Percentiles rank a stretch among this genome's conserved stretches.
Evolutionary conservation across 1,140 invertebrate species (phyloP).

Genomic region (Marisa cornuarietis): DNA sequence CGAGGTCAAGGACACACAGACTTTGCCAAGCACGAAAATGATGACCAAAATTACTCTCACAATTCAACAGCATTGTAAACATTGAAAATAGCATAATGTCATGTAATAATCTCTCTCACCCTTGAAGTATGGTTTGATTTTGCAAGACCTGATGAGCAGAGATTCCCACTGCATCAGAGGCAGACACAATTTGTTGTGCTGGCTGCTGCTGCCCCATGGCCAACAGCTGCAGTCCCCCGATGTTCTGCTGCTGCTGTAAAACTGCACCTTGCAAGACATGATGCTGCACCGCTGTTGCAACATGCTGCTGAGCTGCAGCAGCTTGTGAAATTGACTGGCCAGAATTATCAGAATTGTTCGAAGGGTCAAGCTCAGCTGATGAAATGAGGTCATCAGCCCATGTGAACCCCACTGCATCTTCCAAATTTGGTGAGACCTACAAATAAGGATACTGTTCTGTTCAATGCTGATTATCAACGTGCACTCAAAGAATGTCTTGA

Average conservation of each 20-base stretch:
- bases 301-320: not conserved
- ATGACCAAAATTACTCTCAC: too few species aligned
- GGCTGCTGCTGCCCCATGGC: conserved; percentile 8
- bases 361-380: conserved; percentile 29
- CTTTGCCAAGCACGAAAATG: too few species aligned
- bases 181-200: conserved; percentile 1
- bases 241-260: conserved; percentile 7
- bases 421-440: conserved; percentile 27
- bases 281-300: not conserved
- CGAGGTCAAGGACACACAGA: too few species aligned
- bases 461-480: too few species aligned
- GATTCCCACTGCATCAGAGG: not conserved
- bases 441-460: conserved; percentile 7
- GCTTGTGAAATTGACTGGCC: conserved; percentile 11
- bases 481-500: too few species aligned
- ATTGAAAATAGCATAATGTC: not conserved
- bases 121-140: not conserved
- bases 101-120: not conserved
- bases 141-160: not conserved
- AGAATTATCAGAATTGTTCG: conserved; percentile 14
- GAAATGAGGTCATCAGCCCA: conserved; percentile 49
- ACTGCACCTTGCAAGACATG: not conserved
- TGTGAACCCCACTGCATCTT: conserved; percentile 31
- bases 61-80: not conserved
- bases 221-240: not conserved